Evolutionary conservation across 2,888 invertebrate species (phyloP).

Genomic region (Spisula solida): DNA sequence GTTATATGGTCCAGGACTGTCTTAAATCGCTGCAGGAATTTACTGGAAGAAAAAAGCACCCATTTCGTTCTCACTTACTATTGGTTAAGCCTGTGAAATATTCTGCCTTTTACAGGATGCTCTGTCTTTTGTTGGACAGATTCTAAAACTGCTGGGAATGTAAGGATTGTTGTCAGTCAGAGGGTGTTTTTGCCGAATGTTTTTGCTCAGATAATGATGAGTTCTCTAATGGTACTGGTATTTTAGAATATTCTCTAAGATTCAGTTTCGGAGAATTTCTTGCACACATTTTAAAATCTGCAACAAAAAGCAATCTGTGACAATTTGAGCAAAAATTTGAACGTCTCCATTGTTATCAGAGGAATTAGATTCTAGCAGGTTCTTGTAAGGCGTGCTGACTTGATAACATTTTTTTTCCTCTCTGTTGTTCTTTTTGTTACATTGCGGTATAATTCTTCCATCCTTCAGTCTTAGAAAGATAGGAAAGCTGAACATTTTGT

Average conservation of each 20-base stretch:
- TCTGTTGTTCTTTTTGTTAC: neutral
- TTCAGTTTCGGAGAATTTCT: neutral
- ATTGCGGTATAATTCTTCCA: neutral
- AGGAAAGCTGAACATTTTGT: neutral
- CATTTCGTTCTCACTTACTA: slow-evolving; percentile 16
- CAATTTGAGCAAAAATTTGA: neutral
- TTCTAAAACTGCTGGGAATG: neutral
- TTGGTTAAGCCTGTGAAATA: slow-evolving; percentile 7
- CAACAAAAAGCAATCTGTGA: neutral
- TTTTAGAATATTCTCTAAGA: neutral
- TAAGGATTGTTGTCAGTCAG: slow-evolving; percentile 13
- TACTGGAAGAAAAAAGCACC: neutral
- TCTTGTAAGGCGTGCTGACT: neutral
- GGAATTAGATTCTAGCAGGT: neutral
- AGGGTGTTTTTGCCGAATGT: neutral
- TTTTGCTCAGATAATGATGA: neutral
- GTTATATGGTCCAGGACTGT: neutral
- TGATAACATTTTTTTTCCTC: neutral
- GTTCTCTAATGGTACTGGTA: slow-evolving; percentile 14
- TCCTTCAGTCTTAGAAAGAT: neutral
- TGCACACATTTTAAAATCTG: neutral
- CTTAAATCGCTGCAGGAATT: slow-evolving; percentile 8
- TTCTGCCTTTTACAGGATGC: neutral
- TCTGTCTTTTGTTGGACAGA: neutral
- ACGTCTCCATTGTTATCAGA: neutral